A percentile compares a stretch with the other conserved stretches of the same genome.
phyloP scores from a whole-genome alignment of 2,113 vertebrate species.

The Rhegmatorhina hoffmannsi region DNA sequence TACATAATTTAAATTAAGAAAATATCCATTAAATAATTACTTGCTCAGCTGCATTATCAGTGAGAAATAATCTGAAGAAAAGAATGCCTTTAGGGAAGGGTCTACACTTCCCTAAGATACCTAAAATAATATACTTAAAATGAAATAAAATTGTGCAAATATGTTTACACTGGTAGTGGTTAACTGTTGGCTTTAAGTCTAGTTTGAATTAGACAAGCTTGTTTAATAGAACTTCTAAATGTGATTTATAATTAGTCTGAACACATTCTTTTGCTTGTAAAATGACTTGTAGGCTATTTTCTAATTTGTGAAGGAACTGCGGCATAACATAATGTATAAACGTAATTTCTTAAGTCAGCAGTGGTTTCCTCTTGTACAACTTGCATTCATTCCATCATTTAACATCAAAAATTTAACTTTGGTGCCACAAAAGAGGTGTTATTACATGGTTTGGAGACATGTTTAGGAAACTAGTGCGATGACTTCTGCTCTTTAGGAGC shows the following conservation, averaged over 20 bases:
- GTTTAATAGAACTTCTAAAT: background rate
- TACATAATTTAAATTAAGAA: background rate
- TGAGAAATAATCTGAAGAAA: background rate
- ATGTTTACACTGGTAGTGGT: accelerated
- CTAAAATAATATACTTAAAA: too few relatives aligned
- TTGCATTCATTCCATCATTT: background rate
- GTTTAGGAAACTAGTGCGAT: background rate
- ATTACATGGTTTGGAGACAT: background rate
- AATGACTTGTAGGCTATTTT: background rate
- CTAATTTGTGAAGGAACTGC: background rate
- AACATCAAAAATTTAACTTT: background rate
- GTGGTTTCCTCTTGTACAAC: background rate
- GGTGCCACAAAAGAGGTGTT: accelerated
- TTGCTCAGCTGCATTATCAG: background rate
- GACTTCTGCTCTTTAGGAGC: background rate
- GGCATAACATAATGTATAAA: background rate
- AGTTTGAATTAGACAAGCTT: background rate
- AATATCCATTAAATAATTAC: background rate
- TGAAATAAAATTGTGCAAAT: background rate
- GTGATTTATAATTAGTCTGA: background rate
- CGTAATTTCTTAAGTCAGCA: background rate
- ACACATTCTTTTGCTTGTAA: background rate
- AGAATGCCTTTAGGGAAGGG: background rate
- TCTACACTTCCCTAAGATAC: background rate
- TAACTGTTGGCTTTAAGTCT: background rate